Conservation (phyloP, 2,797 vertebrate species). For the Coilia nasus region DNA sequence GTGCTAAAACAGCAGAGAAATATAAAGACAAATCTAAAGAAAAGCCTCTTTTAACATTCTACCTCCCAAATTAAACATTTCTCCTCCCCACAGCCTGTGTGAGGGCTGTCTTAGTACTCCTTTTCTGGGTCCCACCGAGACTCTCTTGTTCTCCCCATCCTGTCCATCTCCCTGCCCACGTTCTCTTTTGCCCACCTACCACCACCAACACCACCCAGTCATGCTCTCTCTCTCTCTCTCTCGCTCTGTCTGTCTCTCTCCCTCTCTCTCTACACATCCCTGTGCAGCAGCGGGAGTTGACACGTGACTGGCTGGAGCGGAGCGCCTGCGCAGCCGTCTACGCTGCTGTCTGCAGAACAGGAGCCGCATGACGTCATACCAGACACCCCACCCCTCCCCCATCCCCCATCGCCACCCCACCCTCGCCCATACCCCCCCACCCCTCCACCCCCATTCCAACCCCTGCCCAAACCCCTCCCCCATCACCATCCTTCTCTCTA, state of each 20-base stretch:
- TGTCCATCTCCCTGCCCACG: background rate
- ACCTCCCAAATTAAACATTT: background rate
- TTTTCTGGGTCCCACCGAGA: background rate
- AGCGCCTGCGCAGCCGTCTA: background rate
- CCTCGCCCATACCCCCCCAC: background rate
- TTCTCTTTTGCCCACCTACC: no score
- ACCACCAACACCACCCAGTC: no score
- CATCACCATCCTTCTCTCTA: background rate
- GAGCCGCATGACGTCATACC: background rate
- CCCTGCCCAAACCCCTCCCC: background rate
- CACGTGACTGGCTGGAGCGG: constrained; percentile 1
- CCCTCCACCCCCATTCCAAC: background rate
- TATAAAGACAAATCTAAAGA: background rate
- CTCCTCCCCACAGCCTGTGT: background rate
- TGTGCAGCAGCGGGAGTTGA: background rate
- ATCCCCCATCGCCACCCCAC: background rate
- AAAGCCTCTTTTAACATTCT: background rate
- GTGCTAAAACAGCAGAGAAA: background rate
- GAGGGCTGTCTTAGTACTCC: background rate
- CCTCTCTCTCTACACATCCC: background rate
- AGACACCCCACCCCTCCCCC: background rate
- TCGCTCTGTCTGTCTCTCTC: background rate
- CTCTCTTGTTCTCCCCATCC: background rate
- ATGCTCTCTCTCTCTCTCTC: background rate
- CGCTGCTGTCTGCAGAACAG: background rate